Percentiles rank a stretch among this genome's conserved stretches.
Evolutionary conservation across 2,113 vertebrate species (phyloP).

Genomic region (Scartelaos histophorus): DNA sequence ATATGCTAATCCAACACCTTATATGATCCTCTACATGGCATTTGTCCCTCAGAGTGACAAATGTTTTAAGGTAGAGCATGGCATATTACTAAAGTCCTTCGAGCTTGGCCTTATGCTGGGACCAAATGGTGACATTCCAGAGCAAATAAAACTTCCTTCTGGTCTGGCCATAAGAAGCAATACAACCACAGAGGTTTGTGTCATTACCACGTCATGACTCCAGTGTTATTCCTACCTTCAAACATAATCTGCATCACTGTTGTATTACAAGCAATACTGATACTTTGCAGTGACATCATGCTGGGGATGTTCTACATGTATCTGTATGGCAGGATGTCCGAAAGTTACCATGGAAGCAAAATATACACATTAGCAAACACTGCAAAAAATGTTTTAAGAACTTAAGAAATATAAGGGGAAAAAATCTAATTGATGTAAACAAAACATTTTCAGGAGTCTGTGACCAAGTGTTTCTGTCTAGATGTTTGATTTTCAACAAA

Average conservation of each 20-base stretch:
- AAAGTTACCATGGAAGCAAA: no score
- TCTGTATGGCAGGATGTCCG: no score
- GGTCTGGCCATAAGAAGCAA: background rate
- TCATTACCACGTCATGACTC: background rate
- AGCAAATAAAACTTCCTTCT: background rate
- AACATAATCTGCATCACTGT: background rate
- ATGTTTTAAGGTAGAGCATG: constrained; percentile 17
- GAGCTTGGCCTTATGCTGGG: constrained; percentile 1
- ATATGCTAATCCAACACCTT: no score
- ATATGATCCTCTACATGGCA: background rate
- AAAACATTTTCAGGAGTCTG: no score
- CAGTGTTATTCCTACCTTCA: background rate
- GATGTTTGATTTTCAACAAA: no score
- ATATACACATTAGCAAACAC: no score
- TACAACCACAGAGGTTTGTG: background rate
- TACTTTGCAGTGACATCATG: no score
- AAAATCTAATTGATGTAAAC: no score
- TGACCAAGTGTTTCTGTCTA: no score
- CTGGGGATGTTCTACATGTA: no score
- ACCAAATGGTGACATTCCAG: background rate
- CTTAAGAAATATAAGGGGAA: no score
- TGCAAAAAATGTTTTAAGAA: no score
- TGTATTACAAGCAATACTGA: background rate
- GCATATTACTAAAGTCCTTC: background rate
- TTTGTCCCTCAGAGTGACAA: background rate